These are phyloP conservation scores for Indri indri DNA, from an alignment of 2,113 vertebrate species.

Conservation along the genomic window DNA sequence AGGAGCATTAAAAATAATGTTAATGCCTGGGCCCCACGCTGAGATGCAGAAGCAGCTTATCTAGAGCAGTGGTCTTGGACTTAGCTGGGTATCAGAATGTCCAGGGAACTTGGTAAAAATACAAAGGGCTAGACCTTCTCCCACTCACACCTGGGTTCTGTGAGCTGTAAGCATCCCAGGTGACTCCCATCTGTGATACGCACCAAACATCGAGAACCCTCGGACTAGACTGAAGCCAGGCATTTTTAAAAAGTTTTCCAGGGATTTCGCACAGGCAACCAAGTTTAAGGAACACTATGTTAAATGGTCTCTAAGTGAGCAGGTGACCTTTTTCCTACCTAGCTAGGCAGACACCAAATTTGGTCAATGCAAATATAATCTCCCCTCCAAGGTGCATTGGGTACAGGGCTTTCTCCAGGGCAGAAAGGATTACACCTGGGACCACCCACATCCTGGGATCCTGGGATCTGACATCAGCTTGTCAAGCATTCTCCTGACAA, in stretches of 20 bases:
- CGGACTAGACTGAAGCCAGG: neutral
- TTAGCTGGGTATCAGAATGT: neutral
- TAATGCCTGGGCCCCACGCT: neutral
- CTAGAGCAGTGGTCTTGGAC: too few relatives aligned
- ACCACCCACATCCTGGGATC: neutral
- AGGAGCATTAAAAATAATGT: neutral
- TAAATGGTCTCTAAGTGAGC: neutral
- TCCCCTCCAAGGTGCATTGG: neutral
- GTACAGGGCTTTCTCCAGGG: neutral
- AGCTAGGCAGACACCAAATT: neutral
- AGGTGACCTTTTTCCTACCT: too few relatives aligned
- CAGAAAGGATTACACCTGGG: neutral
- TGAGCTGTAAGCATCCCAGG: too few relatives aligned
- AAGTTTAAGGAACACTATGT: neutral
- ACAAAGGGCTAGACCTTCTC: neutral
- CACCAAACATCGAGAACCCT: neutral
- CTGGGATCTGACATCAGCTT: neutral
- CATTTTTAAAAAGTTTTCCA: neutral
- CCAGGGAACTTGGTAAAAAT: neutral
- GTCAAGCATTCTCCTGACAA: neutral
- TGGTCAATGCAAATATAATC: neutral
- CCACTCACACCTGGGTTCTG: neutral
- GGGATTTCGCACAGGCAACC: neutral
- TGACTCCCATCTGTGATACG: neutral
- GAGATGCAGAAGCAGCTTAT: neutral